These are phyloP conservation scores for Botia almorhae DNA, from an alignment of 2,797 vertebrate genomes.

Conservation along the genomic window DNA sequence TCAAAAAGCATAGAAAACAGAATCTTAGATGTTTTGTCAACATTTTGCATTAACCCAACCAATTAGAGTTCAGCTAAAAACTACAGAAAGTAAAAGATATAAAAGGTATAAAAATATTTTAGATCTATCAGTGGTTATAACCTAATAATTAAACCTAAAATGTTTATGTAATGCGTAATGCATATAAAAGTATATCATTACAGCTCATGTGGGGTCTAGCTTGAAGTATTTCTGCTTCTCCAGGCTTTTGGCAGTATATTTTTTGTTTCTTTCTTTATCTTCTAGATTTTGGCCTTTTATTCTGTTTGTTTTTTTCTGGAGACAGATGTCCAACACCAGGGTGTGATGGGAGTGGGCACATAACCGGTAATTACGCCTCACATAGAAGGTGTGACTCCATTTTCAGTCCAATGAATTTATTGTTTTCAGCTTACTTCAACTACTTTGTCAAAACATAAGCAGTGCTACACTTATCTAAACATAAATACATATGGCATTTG, in stretches of 20 bases:
- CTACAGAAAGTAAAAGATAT: no score
- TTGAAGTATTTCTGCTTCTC: constrained; percentile 47
- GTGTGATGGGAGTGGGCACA: constrained; percentile 98
- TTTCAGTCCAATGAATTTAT: constrained; percentile 92
- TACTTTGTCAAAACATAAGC: constrained; percentile 86
- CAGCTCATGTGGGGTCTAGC: constrained; percentile 16
- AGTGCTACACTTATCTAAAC: constrained; percentile 46
- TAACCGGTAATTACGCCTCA: constrained; percentile 96
- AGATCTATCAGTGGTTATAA: no score
- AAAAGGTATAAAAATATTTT: no score
- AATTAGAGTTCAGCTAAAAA: constrained; percentile 26
- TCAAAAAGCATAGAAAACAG: constrained; percentile 43
- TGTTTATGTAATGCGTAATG: no score
- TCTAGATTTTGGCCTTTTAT: constrained; percentile 87
- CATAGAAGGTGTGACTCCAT: constrained; percentile 97
- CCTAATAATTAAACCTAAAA: no score
- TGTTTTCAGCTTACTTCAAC: constrained; percentile 99
- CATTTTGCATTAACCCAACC: constrained; percentile 70
- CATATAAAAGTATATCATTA: no score
- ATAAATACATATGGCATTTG: neutral
- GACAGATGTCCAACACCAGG: constrained; percentile 96
- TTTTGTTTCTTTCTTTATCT: constrained; percentile 86
- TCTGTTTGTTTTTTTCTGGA: constrained; percentile 91
- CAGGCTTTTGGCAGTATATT: constrained; percentile 75
- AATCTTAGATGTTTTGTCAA: constrained; percentile 52